These are phyloP conservation scores for Gnathonemus echidnorhynchus DNA, from an alignment of 2,113 vertebrate genomes.

Conservation along the genomic window DNA sequence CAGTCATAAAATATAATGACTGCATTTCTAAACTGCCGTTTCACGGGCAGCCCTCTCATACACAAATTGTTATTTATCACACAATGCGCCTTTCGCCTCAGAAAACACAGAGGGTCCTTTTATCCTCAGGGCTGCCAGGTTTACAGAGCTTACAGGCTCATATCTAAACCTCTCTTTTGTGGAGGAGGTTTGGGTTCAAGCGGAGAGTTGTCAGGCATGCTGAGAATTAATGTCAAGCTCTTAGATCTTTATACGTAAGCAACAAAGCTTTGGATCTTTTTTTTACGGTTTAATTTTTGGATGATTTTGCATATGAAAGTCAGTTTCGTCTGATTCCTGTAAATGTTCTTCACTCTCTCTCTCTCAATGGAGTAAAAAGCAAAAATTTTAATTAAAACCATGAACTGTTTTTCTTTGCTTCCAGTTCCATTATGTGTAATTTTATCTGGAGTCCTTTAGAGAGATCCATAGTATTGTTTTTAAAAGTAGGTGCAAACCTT, in stretches of 20 bases:
- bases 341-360: neutral
- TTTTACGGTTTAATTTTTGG: neutral
- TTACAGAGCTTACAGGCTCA: neutral
- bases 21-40: neutral
- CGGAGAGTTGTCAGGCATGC: neutral
- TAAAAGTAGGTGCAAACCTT: neutral
- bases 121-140: neutral
- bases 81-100: neutral
- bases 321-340: neutral
- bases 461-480: neutral
- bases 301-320: neutral
- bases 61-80: conserved; percentile 1
- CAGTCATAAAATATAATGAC: conserved; percentile 10
- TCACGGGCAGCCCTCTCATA: neutral
- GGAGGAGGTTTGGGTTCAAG: neutral
- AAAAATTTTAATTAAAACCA: conserved; percentile 3
- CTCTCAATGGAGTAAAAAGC: neutral
- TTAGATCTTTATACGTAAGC: neutral
- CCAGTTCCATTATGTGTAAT: neutral
- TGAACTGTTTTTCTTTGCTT: neutral
- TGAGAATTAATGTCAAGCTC: neutral
- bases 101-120: neutral
- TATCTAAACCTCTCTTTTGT: neutral
- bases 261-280: neutral
- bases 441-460: neutral